A percentile compares a stretch with the other conserved stretches of the same genome.
Conservation (phyloP, 2,113 vertebrate genomes). For the Sporophila hypoxantha region DNA sequence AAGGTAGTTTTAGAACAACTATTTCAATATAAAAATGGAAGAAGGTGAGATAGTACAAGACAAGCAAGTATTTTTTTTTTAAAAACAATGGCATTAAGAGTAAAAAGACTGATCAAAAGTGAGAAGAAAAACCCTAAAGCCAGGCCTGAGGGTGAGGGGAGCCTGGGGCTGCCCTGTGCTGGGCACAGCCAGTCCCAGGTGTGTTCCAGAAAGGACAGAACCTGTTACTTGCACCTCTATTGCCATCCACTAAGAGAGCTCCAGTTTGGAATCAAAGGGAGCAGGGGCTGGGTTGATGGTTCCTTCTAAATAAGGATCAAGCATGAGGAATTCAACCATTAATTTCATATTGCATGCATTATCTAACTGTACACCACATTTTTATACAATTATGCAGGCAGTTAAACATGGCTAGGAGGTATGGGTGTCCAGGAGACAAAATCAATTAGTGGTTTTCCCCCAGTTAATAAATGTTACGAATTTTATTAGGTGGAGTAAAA, state of each 20-base stretch:
- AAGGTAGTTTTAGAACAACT: neutral
- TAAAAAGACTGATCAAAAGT: neutral
- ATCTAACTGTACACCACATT: neutral
- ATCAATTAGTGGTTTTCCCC: neutral
- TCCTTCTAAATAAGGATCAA: neutral
- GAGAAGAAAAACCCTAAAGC: neutral
- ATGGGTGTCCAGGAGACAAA: neutral
- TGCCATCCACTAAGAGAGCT: neutral
- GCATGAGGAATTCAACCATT: neutral
- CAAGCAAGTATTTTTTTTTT: neutral
- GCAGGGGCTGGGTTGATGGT: neutral
- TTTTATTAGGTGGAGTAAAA: conserved; percentile 20
- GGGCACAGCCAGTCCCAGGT: neutral
- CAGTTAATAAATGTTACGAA: conserved; percentile 18
- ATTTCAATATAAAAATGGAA: neutral
- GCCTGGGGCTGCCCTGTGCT: fast-evolving
- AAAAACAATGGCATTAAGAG: neutral
- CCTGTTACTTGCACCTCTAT: neutral
- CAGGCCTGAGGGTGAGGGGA: neutral
- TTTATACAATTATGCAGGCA: neutral
- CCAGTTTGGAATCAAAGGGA: neutral
- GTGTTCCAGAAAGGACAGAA: neutral
- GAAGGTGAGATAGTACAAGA: neutral
- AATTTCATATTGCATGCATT: neutral
- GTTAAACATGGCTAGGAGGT: neutral